A percentile compares a stretch with the other conserved stretches of the same genome.
These are phyloP conservation scores for Lethrus apterus DNA, from an alignment of 1,140 invertebrate species.

Conservation along the genomic window DNA sequence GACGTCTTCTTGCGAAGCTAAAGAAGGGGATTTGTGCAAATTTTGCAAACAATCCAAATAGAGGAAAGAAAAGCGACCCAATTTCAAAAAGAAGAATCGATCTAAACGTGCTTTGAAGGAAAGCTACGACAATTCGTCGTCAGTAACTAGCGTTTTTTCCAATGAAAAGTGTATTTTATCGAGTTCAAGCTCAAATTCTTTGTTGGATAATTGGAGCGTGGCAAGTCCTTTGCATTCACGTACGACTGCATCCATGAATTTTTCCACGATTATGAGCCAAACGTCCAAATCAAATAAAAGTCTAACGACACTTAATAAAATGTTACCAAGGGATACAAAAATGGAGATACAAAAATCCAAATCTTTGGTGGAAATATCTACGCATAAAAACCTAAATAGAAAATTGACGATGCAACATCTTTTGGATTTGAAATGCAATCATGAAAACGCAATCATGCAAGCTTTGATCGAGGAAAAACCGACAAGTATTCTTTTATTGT, in stretches of 20 bases:
- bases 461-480: neutral
- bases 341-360: neutral
- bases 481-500: neutral
- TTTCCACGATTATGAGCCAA: neutral
- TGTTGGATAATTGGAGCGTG: conserved; percentile 3
- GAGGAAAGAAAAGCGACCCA: too few relatives aligned
- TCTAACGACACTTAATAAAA: neutral
- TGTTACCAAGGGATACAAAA: neutral
- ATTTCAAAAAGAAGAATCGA: too few relatives aligned
- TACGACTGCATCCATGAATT: conserved; percentile 4
- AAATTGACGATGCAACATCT: neutral
- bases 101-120: too few relatives aligned
- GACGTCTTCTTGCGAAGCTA: neutral
- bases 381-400: neutral
- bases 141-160: too few relatives aligned
- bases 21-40: too few relatives aligned
- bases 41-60: too few relatives aligned
- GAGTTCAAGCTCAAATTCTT: neutral
- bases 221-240: conserved; percentile 6
- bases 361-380: conserved; percentile 3
- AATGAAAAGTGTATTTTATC: too few relatives aligned
- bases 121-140: too few relatives aligned
- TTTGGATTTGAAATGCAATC: neutral
- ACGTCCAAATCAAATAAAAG: neutral
- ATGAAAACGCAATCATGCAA: neutral